Conservation (phyloP, 2,888 invertebrate species). For the Danaus chrysippus region DNA sequence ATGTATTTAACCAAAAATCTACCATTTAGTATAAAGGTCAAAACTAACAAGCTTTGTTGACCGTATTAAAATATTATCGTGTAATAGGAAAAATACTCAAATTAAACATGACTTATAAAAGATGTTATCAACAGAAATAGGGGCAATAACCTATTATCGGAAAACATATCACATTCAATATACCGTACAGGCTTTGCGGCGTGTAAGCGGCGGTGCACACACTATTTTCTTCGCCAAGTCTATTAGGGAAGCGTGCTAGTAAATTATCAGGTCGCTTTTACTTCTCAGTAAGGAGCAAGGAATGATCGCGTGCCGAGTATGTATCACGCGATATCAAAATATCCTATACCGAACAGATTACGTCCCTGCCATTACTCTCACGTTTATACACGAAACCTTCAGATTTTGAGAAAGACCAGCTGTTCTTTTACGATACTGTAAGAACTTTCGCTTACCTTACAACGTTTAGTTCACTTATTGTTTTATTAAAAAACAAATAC, state of each 20-base stretch:
- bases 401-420: constrained; percentile 24
- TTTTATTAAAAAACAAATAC: not conserved
- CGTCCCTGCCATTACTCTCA: constrained; percentile 40
- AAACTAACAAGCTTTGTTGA: not conserved
- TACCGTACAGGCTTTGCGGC: constrained; percentile 16
- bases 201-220: constrained; percentile 11
- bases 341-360: constrained; percentile 62
- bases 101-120: no score
- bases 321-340: constrained; percentile 70
- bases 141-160: not conserved
- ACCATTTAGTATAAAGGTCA: constrained; percentile 4
- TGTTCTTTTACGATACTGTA: constrained; percentile 12
- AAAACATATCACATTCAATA: constrained; percentile 1
- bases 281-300: constrained; percentile 50
- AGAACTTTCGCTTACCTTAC: not conserved
- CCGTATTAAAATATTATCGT: not conserved
- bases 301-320: constrained; percentile 64
- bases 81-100: not conserved
- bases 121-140: not conserved
- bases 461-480: not conserved
- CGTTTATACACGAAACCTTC: constrained; percentile 27
- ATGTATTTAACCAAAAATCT: not conserved
- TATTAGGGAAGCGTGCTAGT: constrained; percentile 46
- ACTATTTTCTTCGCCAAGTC: constrained; percentile 30
- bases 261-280: constrained; percentile 58